Percentiles rank a stretch among this genome's conserved stretches.
phyloP scores from a whole-genome alignment of 2,113 vertebrate genomes.

The Pteronura brasiliensis region DNA sequence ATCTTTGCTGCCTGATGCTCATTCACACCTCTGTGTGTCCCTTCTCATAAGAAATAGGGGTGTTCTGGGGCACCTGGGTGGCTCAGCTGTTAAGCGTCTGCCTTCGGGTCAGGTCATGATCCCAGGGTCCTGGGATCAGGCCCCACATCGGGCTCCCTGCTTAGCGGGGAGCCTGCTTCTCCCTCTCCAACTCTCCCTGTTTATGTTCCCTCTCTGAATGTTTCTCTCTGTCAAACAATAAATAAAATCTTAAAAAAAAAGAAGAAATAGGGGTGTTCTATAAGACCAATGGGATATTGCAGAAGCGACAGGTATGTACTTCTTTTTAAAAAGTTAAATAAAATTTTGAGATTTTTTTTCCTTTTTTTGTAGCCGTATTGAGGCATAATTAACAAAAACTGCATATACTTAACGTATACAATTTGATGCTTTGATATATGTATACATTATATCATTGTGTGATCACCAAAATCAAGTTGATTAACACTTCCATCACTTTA shows the following conservation, averaged over 20 bases:
- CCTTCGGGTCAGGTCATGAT: no score
- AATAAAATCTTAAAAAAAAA: no score
- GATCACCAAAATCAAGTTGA: neutral
- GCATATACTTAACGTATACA: neutral
- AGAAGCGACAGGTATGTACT: neutral
- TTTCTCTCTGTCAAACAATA: no score
- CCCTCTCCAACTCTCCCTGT: no score
- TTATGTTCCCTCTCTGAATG: no score
- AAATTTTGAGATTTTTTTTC: neutral
- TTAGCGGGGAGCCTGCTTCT: no score
- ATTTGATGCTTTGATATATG: neutral
- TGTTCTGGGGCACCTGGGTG: no score
- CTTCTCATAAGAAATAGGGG: neutral
- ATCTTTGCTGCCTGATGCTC: neutral
- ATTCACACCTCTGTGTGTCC: neutral
- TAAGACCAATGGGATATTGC: neutral
- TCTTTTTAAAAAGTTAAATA: neutral
- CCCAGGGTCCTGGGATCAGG: no score
- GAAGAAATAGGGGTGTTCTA: neutral
- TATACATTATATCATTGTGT: neutral
- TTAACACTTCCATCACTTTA: neutral
- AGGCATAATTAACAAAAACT: neutral
- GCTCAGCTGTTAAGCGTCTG: no score
- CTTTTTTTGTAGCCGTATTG: neutral
- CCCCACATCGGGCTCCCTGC: no score